Base-by-base conservation (phyloP, 37 sponge, comb jelly and placozoan genomes). In the Beroe forskalii region DNA sequence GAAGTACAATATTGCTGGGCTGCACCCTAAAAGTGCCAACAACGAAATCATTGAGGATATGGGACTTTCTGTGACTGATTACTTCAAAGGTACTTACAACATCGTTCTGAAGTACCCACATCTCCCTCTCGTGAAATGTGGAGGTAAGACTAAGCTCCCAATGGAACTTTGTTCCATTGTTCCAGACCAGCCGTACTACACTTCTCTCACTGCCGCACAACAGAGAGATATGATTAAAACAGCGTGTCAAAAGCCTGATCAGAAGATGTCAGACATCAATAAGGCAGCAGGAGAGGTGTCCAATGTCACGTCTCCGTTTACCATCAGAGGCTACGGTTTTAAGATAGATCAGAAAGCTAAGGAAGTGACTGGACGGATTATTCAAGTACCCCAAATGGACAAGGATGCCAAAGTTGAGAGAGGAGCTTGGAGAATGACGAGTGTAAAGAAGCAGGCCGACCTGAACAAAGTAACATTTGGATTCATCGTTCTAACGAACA, bases 171-270 rank as follows among this genome's bases (percentile, higher is more conserved):
- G 89, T 22, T 32, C 62, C 62, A 24, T 89, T 22, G 19, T 44
- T 1, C 89, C 89, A 3, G 31, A 60, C 62, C 89, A 89, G 35
- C 62, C 62, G 8, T 89, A 89, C 62, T 89, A 44, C 62, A 89
- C 62, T 30, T 23, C 32, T 2, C 60, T 89, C 8, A 22, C 24
- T 60, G 3, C 62, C 8, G 62, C 62, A 4, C 32, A 40, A 14
- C 62, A 62, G 35, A 3, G 38, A 9, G 89, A 89, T 32, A 89
- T 89, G 89, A 89, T 89, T 35, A 28, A 61, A 14, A 28, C 24
- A 62, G 38, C 89, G 1, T 72, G 75, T 72, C 38, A 32, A 25
- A 89, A 89, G 28, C 89, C 89, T 28, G 89, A 4, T 6, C 33
- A 89, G 36, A 89, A 89, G 33, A 60, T 32, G 38, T 44, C 12